Percentiles rank a stretch among this genome's conserved stretches.
Conservation (phyloP, 2,888 invertebrate genomes). For the Dasysyrphus tricinctus region DNA sequence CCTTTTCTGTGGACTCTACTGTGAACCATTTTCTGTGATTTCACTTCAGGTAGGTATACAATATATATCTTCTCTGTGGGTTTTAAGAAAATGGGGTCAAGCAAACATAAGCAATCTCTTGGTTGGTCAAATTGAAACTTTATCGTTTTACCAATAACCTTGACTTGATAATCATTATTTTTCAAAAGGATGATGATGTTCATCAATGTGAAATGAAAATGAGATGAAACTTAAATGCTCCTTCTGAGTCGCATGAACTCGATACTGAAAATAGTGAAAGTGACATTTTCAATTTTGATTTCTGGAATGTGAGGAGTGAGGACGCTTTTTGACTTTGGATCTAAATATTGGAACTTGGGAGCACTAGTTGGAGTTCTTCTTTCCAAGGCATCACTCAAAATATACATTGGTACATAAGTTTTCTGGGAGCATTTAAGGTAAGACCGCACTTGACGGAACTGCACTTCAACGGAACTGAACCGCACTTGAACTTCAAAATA, state of each 20-base stretch:
- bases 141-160: conserved; percentile 45
- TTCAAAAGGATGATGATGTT: background rate
- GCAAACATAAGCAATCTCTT: conserved; percentile 14
- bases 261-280: background rate
- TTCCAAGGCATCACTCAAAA: too few species aligned
- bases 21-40: conserved; percentile 13
- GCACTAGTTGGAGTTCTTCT: too few species aligned
- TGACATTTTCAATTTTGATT: background rate
- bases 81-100: conserved; percentile 14
- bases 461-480: too few species aligned
- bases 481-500: too few species aligned
- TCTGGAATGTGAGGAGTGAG: too few species aligned
- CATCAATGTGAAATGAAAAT: background rate
- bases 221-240: background rate
- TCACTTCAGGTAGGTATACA: background rate
- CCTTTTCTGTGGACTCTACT: background rate
- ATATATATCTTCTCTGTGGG: background rate
- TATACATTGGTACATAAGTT: too few species aligned
- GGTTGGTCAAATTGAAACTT: conserved; percentile 52
- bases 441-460: too few species aligned
- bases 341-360: too few species aligned
- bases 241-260: background rate
- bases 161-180: conserved; percentile 5
- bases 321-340: too few species aligned
- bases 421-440: too few species aligned